Evolutionary conservation across 2,888 invertebrate species (phyloP), one percentile per base, ranked within the genome.

Genomic region (Bombylius major): DNA sequence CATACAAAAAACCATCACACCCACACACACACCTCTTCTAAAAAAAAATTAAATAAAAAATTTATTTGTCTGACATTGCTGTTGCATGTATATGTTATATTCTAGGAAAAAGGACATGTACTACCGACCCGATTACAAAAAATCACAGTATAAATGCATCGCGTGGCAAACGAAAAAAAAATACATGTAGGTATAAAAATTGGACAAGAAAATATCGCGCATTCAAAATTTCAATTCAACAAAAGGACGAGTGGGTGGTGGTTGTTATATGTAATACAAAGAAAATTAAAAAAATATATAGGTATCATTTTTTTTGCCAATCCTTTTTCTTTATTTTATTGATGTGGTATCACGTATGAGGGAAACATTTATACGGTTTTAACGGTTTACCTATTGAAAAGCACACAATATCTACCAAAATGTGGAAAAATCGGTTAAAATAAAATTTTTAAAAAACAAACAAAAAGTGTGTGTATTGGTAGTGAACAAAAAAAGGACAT

Each of bases 371-470:
- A 11, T 42, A 42, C 39, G 39, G 39, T 42, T 42, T 42, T 11
- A 11, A 42, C 39, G 39, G 12, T 42, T 42, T 42, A 42, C 39
- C 47, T 36, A 36, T 42, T 36, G 33, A 47, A 55, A 55, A 50
- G 50, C 50, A 42, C 47, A 46, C 47, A 55, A 55, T 51, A 51
- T 55, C 55, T 47, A 47, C 48, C 47, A 55, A 47, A 51, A 47
- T 23, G 47, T 45, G 51, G 51, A 55, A 55, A 55, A 23, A 23
- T 23, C 3, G 23, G 23, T 23, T n/a, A 23, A 23, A 23, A 23
- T 23, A 23, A 23, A 47, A 51, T 50, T 55, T n/a, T 34, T 36
- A 13, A 34, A 34, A 14, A 47, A 49, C 47, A 36, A 23, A 55
- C 51, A 55, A 50, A 36, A 23, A 23, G 23, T 23, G 23, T 23